Base-by-base conservation (phyloP, 2,797 vertebrate genomes). In the Sorex maritimensis region DNA sequence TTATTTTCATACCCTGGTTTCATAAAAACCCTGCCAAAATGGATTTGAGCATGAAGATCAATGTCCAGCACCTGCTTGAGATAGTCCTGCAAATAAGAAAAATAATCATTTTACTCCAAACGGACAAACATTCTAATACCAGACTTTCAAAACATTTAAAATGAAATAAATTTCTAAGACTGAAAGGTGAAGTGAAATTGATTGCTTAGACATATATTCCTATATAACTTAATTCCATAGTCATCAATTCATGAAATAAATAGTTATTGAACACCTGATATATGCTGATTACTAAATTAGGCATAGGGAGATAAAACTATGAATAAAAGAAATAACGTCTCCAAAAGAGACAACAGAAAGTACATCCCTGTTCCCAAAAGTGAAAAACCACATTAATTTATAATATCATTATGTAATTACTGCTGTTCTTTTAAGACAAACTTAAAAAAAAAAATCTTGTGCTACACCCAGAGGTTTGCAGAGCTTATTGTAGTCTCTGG, bases 51-150 rank as follows among this genome's bases (percentile, higher is more conserved):
- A 19, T 99, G 99, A 96, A 99, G 99, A 97, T 99, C 99, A 93
- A 99, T 99, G 97, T 99, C 99, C 98, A 99, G 98, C 97, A 99
- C 99, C 98, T 99, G 99, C 98, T 99, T 99, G 97, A 99, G 98
- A 98, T 99, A 99, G 98, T 99, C 99, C 99, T 99, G 97, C 95
- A 98, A 95, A 97, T 61, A 74, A 84, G 73, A 96, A 97, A 95
- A 96, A 87, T n/a, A 95, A 92, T 96, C 86, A 96, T 92, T 97
- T 95, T 96, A 97, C 89, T 95, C 97, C 97, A 83, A 95, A 44
- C 41, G 7, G 5, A 5, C 41, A 44, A 88, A 81, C 63, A 90
- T 94, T 81, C 88, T 83, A 90, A 38, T 72, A 95, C 49, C 11
- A 65, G 71, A 84, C 6, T 93, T 95, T 61, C 46, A 94, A 92